A percentile compares a stretch with the other conserved stretches of the same genome.
phyloP scores from a whole-genome alignment of 2,113 vertebrate genomes.

The Cyphomyrus plagiostoma region DNA sequence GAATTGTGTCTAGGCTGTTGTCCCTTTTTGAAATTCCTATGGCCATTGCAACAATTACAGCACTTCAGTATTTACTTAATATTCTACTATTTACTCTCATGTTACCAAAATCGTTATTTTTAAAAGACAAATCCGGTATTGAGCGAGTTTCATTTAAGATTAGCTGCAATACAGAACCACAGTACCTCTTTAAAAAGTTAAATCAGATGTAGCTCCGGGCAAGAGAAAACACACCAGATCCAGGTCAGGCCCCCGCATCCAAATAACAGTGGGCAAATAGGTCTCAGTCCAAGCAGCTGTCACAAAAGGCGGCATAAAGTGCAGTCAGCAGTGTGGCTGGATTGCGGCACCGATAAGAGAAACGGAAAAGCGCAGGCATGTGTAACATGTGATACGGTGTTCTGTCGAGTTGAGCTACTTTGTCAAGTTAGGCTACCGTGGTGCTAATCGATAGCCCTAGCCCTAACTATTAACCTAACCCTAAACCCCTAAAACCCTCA shows the following conservation, averaged over 20 bases:
- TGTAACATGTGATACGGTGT: not conserved
- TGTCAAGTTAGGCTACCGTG: no score
- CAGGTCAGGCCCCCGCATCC: not conserved
- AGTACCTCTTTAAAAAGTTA: not conserved
- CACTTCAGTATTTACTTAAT: not conserved
- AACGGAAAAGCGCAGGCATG: not conserved
- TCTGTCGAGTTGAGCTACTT: no score
- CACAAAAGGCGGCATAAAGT: not conserved
- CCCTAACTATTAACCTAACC: no score
- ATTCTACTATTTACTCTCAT: not conserved
- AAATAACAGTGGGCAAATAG: not conserved
- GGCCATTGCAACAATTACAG: not conserved
- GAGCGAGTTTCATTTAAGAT: not conserved
- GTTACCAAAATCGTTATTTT: not conserved
- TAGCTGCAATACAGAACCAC: not conserved
- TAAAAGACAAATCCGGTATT: not conserved
- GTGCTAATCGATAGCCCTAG: no score
- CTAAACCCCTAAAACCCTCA: no score
- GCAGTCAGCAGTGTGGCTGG: not conserved
- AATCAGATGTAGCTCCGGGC: not conserved
- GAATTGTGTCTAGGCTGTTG: slow-evolving; percentile 38
- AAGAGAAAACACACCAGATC: not conserved
- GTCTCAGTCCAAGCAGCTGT: not conserved
- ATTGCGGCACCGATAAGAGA: not conserved
- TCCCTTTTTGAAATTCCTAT: not conserved